Conservation (phyloP, 2,113 vertebrate species). For the Cyprinus carpio region DNA sequence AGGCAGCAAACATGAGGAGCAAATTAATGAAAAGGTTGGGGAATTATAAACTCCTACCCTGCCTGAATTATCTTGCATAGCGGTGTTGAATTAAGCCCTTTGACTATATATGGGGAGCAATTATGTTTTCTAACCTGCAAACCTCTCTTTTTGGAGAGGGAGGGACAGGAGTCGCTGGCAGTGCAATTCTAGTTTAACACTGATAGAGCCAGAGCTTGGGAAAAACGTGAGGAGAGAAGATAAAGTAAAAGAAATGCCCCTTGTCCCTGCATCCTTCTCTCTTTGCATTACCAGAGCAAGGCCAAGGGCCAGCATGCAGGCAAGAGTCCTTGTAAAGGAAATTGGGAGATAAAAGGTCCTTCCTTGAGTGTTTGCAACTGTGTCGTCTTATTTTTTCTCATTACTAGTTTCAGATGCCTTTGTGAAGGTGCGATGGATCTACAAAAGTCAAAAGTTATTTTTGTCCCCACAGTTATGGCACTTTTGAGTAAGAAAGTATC, state of each 20-base stretch:
- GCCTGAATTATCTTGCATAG: slow-evolving; percentile 53
- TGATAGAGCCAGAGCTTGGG: background rate
- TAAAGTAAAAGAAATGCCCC: background rate
- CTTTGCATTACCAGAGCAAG: slow-evolving; percentile 38
- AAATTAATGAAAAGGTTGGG: slow-evolving; percentile 63
- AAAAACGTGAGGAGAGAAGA: background rate
- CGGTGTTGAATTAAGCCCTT: slow-evolving; percentile 45
- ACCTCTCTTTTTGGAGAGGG: background rate
- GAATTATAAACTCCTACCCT: slow-evolving; percentile 61
- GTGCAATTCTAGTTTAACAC: background rate
- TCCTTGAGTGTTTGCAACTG: slow-evolving; percentile 37
- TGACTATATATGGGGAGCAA: slow-evolving; percentile 41
- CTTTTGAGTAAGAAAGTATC: slow-evolving; percentile 24
- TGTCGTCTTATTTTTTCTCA: slow-evolving; percentile 46
- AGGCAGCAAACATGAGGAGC: slow-evolving; percentile 58
- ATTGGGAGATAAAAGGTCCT: slow-evolving; percentile 36
- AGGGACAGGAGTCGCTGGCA: background rate
- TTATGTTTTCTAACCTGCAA: slow-evolving; percentile 22
- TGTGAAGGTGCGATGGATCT: slow-evolving; percentile 47
- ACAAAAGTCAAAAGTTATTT: slow-evolving; percentile 39
- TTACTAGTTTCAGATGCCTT: slow-evolving; percentile 36
- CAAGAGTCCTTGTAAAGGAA: slow-evolving; percentile 41
- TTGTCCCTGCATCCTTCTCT: background rate
- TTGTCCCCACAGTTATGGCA: background rate
- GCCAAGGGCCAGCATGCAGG: slow-evolving; percentile 34